Evolutionary conservation across 2,797 vertebrate species (phyloP).

Genomic region (Sandelia bainsii): DNA sequence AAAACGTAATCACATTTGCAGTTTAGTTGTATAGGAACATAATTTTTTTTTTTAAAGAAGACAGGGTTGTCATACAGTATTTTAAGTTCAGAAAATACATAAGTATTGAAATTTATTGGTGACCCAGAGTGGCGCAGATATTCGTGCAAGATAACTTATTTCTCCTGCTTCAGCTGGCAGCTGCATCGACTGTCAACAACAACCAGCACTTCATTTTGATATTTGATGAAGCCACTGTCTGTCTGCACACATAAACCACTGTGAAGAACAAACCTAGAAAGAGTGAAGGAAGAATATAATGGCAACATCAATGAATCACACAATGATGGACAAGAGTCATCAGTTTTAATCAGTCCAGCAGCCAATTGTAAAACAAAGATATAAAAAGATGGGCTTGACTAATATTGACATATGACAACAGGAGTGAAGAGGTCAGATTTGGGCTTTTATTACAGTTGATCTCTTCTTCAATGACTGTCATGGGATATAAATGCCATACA

Average conservation of each 20-base stretch:
- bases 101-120: neutral
- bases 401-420: conserved; percentile 49
- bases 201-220: conserved; percentile 36
- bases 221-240: conserved; percentile 43
- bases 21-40: too few species aligned
- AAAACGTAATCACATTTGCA: too few species aligned
- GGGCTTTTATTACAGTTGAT: conserved; percentile 40
- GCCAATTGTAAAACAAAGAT: conserved; percentile 72
- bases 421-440: conserved; percentile 39
- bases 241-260: conserved; percentile 23
- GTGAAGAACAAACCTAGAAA: conserved; percentile 10
- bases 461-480: conserved; percentile 22
- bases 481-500: conserved; percentile 49
- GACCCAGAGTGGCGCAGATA: conserved; percentile 23
- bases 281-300: conserved; percentile 21
- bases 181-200: conserved; percentile 15
- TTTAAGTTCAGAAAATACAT: conserved; percentile 1
- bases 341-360: conserved; percentile 80
- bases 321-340: conserved; percentile 63
- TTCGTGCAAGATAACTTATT: conserved; percentile 7
- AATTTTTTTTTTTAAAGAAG: too few species aligned
- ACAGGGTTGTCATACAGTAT: too few species aligned
- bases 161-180: conserved; percentile 29
- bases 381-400: conserved; percentile 60
- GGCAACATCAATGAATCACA: conserved; percentile 64